Percentiles rank a stretch among this genome's conserved stretches.
Conservation (phyloP, 2,888 invertebrate species). For the Stenchaetothrips biformis region DNA sequence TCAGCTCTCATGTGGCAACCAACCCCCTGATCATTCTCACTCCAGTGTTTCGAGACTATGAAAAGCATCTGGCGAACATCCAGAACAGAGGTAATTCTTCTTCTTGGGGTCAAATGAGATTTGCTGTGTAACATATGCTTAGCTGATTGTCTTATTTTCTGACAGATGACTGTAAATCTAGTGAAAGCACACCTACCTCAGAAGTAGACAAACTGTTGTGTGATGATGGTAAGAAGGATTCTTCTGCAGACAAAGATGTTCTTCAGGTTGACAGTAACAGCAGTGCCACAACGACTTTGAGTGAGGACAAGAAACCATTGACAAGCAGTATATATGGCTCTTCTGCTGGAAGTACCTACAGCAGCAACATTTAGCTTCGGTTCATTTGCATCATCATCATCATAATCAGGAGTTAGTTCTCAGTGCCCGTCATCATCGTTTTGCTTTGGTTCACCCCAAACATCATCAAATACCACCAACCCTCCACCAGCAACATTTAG, state of each 20-base stretch:
- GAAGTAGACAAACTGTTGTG: background rate
- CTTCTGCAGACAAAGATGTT: constrained; percentile 37
- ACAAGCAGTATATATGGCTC: constrained; percentile 27
- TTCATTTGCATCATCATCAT: constrained; percentile 33
- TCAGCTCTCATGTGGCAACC: constrained; percentile 73
- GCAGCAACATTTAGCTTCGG: constrained; percentile 33
- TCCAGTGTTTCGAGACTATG: constrained; percentile 83
- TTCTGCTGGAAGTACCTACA: constrained; percentile 35
- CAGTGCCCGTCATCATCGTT: constrained; percentile 44
- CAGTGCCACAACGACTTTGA: constrained; percentile 27
- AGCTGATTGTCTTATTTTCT: background rate
- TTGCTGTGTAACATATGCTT: no score
- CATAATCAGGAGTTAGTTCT: constrained; percentile 36
- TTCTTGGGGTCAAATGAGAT: no score
- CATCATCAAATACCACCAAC: constrained; percentile 40
- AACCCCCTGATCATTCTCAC: constrained; percentile 79
- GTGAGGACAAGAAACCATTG: constrained; percentile 22
- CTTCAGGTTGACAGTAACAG: constrained; percentile 40
- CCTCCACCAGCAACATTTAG: constrained; percentile 29
- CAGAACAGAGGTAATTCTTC: constrained; percentile 29
- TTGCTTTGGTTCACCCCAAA: constrained; percentile 48
- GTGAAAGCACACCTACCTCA: background rate
- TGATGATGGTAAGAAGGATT: constrained; percentile 27
- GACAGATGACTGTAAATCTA: constrained; percentile 32
- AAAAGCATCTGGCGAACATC: constrained; percentile 52